Evolutionary conservation across 2,797 vertebrate species (phyloP).

Genomic region (Fundulus diaphanus): DNA sequence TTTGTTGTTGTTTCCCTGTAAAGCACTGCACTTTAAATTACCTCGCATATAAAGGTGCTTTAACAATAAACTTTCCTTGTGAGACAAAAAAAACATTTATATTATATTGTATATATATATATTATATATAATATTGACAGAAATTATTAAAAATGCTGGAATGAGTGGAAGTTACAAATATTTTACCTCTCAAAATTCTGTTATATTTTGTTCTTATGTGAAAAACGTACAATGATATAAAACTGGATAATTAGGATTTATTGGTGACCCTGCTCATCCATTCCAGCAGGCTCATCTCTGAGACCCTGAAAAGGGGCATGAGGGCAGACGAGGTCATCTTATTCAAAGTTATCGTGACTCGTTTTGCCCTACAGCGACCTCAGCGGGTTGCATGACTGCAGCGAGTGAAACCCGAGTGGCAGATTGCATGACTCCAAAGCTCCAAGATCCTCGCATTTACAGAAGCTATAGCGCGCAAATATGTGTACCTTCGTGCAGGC

Average conservation of each 20-base stretch:
- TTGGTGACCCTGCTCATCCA: neutral
- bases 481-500: constrained; percentile 78
- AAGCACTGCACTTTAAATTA: neutral
- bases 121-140: too few species aligned
- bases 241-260: neutral
- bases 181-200: neutral
- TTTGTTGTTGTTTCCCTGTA: neutral
- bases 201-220: neutral
- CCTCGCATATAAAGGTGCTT: neutral
- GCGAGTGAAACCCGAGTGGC: constrained; percentile 72
- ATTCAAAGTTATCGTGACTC: constrained; percentile 46
- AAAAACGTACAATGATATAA: neutral
- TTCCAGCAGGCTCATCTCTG: neutral
- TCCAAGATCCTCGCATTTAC: constrained; percentile 73
- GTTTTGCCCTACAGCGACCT: constrained; percentile 42
- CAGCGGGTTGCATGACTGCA: constrained; percentile 71
- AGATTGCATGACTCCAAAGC: constrained; percentile 82
- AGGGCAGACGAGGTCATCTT: constrained; percentile 27
- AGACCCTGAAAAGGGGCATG: constrained; percentile 17
- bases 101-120: too few species aligned
- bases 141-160: neutral
- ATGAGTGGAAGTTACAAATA: neutral
- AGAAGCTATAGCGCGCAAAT: constrained; percentile 73
- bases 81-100: too few species aligned
- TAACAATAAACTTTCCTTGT: neutral